These are phyloP conservation scores for Papilio polyxenes DNA, from an alignment of 1,140 invertebrate species.

Conservation along the genomic window DNA sequence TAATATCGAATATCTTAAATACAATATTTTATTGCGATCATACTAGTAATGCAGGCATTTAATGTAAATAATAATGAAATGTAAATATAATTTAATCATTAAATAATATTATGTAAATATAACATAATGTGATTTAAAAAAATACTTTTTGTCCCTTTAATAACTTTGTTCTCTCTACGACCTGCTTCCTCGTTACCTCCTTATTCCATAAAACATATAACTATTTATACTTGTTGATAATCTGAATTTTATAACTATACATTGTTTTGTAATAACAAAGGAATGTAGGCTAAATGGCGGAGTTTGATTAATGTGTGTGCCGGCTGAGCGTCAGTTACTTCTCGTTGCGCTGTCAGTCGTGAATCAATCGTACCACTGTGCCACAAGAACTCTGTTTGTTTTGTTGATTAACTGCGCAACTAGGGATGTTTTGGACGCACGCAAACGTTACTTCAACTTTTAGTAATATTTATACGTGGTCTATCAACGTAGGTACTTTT, in stretches of 20 bases:
- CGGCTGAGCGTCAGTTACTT: slow-evolving; percentile 8
- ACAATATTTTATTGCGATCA: background rate
- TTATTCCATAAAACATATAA: background rate
- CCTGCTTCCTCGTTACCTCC: background rate
- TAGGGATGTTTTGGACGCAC: background rate
- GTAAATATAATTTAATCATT: too few species aligned
- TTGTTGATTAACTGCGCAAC: slow-evolving; percentile 10
- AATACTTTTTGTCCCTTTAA: too few species aligned
- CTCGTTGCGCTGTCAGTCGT: background rate
- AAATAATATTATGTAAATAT: too few species aligned
- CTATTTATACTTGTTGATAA: background rate
- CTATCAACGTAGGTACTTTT: too few species aligned
- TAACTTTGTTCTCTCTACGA: background rate
- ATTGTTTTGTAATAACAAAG: background rate
- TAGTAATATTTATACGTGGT: background rate
- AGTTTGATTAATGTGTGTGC: slow-evolving; percentile 19
- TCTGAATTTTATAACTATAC: background rate
- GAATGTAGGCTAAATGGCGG: background rate
- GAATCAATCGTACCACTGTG: background rate
- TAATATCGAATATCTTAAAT: background rate
- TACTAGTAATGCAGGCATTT: too few species aligned
- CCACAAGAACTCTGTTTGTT: slow-evolving; percentile 4
- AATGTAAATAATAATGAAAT: too few species aligned
- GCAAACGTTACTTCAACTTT: background rate
- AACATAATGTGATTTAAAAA: too few species aligned